Evolutionary conservation across 2,888 invertebrate species (phyloP).

Genomic region (Encarsia formosa): DNA sequence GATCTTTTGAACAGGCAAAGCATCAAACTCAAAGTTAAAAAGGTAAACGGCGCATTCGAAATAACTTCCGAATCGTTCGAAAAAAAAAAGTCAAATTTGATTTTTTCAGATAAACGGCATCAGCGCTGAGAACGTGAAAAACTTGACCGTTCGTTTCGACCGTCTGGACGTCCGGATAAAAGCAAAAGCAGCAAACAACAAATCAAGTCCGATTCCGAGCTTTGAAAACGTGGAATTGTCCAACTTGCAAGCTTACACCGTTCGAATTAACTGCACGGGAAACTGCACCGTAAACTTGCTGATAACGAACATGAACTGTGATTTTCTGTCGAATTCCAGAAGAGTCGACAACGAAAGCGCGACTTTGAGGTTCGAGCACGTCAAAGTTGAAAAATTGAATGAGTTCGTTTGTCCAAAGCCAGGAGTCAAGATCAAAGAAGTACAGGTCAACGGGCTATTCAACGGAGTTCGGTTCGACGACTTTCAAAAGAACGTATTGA

Average conservation of each 20-base stretch:
- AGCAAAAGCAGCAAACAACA: too few species aligned
- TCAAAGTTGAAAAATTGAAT: conserved; percentile 36
- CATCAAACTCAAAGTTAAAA: background rate
- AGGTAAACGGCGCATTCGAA: background rate
- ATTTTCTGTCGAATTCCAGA: conserved; percentile 26
- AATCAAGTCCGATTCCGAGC: too few species aligned
- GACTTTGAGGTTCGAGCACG: conserved; percentile 36
- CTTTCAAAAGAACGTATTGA: conserved; percentile 53
- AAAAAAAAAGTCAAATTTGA: background rate
- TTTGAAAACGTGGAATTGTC: conserved; percentile 23
- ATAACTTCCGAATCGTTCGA: background rate
- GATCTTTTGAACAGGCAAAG: background rate
- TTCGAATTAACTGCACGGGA: conserved; percentile 30
- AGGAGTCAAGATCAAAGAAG: conserved; percentile 47
- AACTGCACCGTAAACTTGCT: conserved; percentile 30
- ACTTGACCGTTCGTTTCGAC: conserved; percentile 28
- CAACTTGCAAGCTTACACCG: conserved; percentile 29
- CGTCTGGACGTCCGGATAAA: conserved; percentile 19
- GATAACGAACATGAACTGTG: conserved; percentile 17
- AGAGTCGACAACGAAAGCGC: conserved; percentile 27
- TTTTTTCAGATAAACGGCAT: conserved; percentile 33
- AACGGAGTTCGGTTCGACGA: conserved; percentile 53
- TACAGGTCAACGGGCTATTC: conserved; percentile 51
- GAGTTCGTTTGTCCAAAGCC: conserved; percentile 37
- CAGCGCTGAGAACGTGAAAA: conserved; percentile 24